Evolutionary conservation across 2,113 vertebrate genomes (phyloP).

Genomic region (Verasper variegatus): DNA sequence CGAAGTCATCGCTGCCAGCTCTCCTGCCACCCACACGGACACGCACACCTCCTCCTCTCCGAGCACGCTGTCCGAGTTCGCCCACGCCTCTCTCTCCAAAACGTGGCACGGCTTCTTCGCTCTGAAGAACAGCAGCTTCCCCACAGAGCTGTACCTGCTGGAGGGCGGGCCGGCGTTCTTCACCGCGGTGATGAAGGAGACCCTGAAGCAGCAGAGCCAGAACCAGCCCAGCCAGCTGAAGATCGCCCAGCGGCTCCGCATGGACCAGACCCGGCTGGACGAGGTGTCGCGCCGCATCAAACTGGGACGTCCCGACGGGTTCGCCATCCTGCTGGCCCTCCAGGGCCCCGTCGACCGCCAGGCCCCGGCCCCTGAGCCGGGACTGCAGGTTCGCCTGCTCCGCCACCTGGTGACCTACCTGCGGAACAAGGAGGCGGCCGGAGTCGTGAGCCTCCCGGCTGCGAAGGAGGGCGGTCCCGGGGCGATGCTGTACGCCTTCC

Average conservation of each 20-base stretch:
- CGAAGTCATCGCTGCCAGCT: slow-evolving; percentile 73
- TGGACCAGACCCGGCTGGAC: slow-evolving; percentile 96
- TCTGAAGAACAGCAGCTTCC: slow-evolving; percentile 98
- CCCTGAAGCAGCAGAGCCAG: slow-evolving; percentile 68
- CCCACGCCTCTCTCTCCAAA: slow-evolving; percentile 88
- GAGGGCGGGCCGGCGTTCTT: slow-evolving; percentile 92
- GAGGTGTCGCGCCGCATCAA: slow-evolving; percentile 95
- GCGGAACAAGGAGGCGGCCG: slow-evolving; percentile 98
- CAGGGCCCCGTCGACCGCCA: slow-evolving; percentile 86
- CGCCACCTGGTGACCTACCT: slow-evolving; percentile 99
- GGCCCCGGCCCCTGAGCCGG: slow-evolving; percentile 84
- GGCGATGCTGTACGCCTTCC: slow-evolving; percentile 98
- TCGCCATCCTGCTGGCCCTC: slow-evolving; percentile 92
- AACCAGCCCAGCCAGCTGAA: slow-evolving; percentile 91
- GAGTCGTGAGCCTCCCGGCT: slow-evolving; percentile 94
- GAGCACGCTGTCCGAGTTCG: slow-evolving; percentile 89
- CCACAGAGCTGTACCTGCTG: slow-evolving; percentile 93
- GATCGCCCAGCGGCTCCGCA: slow-evolving; percentile 96
- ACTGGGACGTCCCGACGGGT: slow-evolving; percentile 91
- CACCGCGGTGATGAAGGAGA: slow-evolving; percentile 88
- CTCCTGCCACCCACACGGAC: slow-evolving; percentile 42
- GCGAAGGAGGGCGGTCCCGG: slow-evolving; percentile 89
- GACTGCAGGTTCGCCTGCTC: slow-evolving; percentile 94
- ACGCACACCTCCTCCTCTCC: slow-evolving; percentile 84
- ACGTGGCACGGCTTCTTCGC: slow-evolving; percentile 95